Evolutionary conservation across 2,888 invertebrate species (phyloP), one percentile per base, ranked within the genome.

Genomic region (Siphonodentalium dalli): DNA sequence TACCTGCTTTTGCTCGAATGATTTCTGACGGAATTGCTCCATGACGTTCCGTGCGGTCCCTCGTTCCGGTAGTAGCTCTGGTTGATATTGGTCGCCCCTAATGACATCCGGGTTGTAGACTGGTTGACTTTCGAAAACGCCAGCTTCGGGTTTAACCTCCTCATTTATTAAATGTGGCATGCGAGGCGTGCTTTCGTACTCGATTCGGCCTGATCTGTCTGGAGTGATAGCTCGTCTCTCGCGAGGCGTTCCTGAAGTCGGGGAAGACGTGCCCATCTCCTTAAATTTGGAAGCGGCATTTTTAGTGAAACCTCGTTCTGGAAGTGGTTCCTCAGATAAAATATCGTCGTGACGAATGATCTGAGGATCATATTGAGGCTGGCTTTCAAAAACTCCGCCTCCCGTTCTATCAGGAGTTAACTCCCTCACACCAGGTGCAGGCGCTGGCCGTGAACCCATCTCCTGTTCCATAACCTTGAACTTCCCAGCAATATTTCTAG

Each of bases 401-500:
- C 69, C 68, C 5, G 62, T 52, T 42, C 65, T 61, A 55, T 73
- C 73, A 9, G 73, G 72, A 18, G 75, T 73, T 11, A 75, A 46
- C 40, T 72, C 75, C 45, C 67, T 56, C 44, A 65, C 63, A 27
- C 51, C 59, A 13, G 52, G 54, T 29, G 55, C n/a, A 7, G 52
- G 42, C 18, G 47, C 28, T 3, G 44, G 43, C n/a, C 41, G 24
- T 23, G 47, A 51, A 23, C 38, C 42, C 20, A 61, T 54, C 24
- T 65, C 61, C 13, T 50, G 55, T 54, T 89, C 88, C 85, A 93
- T 87, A 54, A 90, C 90, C 82, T 95, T 95, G 81, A 95, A 96
- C 75, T 88, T 87, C 78, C 90, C 90, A 49, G 91, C 88, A 65
- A 94, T 87, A 80, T 83, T 85, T 66, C 88, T 91, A 46, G 95